Conservation (phyloP, 1,140 invertebrate genomes). For the Diplogasteroides magnus region DNA sequence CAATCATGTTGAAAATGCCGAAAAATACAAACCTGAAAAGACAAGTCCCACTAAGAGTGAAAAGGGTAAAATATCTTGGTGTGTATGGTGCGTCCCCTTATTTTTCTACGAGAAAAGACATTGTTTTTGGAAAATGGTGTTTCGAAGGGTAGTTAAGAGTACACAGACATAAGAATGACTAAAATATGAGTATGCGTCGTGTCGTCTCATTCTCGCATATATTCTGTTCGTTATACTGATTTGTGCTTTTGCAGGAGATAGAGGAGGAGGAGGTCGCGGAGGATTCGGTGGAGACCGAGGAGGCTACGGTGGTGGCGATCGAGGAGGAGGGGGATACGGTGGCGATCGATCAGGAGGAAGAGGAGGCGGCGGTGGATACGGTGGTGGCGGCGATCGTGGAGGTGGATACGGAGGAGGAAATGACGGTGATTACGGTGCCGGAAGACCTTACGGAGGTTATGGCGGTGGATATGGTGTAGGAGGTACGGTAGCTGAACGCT, state of each 20-base stretch:
- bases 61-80: too few relatives aligned
- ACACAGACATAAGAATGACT: not conserved
- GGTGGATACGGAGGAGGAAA: conserved; percentile 22
- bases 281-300: conserved; percentile 15
- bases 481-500: not conserved
- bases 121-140: too few relatives aligned
- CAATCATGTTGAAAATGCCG: too few relatives aligned
- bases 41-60: too few relatives aligned
- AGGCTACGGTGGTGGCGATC: not conserved
- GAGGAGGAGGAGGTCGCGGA: conserved; percentile 24
- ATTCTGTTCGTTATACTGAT: not conserved
- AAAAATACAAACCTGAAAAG: too few relatives aligned
- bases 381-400: not conserved
- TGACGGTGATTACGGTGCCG: not conserved
- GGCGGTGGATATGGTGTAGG: conserved; percentile 4
- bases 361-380: conserved; percentile 36
- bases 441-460: not conserved
- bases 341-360: conserved; percentile 26
- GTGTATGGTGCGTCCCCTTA: too few relatives aligned
- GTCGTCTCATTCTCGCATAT: not conserved
- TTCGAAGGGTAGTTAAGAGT: not conserved
- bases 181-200: not conserved
- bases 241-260: not conserved
- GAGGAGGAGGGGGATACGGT: not conserved
- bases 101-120: too few relatives aligned